Conservation (phyloP, 92 coral and sea anemone genomes). For the Plumapathes pennacea region DNA sequence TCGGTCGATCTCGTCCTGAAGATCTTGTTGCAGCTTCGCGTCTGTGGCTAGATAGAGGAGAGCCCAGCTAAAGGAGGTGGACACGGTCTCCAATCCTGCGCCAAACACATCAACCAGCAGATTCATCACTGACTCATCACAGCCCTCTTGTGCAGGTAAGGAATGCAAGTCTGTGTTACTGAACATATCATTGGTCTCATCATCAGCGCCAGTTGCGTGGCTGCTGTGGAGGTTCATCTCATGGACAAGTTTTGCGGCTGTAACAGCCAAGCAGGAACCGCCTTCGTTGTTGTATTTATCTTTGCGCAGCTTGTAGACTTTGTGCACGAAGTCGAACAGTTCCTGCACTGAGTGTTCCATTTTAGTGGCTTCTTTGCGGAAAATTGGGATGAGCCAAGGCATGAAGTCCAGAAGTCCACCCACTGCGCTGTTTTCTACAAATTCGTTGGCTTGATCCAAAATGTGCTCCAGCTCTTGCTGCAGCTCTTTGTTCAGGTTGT, state of each 20-base stretch:
- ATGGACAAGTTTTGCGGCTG: neutral
- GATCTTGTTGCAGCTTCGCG: constrained; percentile 42
- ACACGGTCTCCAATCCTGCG: constrained; percentile 64
- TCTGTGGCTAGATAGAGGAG: constrained; percentile 40
- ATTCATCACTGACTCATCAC: constrained; percentile 35
- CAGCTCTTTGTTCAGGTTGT: constrained; percentile 12
- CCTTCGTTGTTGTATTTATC: constrained; percentile 1
- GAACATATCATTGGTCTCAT: constrained; percentile 1
- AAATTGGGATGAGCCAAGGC: constrained; percentile 61
- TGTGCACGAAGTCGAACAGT: constrained; percentile 44
- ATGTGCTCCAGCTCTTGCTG: constrained; percentile 30
- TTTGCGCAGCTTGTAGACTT: constrained; percentile 39
- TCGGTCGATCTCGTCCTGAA: constrained; percentile 49
- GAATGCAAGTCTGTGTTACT: neutral
- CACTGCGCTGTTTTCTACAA: constrained; percentile 45
- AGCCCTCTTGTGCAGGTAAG: constrained; percentile 1
- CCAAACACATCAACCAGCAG: constrained; percentile 63
- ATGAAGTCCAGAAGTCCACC: constrained; percentile 50
- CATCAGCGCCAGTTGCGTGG: constrained; percentile 3
- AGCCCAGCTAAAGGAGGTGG: constrained; percentile 52
- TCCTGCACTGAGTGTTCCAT: constrained; percentile 40
- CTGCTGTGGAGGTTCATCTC: neutral
- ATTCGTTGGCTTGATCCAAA: constrained; percentile 40
- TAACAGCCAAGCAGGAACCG: constrained; percentile 37
- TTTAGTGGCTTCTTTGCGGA: constrained; percentile 24